These are phyloP conservation scores for Galerucella pusilla DNA, from an alignment of 2,888 invertebrate genomes.

Conservation along the genomic window DNA sequence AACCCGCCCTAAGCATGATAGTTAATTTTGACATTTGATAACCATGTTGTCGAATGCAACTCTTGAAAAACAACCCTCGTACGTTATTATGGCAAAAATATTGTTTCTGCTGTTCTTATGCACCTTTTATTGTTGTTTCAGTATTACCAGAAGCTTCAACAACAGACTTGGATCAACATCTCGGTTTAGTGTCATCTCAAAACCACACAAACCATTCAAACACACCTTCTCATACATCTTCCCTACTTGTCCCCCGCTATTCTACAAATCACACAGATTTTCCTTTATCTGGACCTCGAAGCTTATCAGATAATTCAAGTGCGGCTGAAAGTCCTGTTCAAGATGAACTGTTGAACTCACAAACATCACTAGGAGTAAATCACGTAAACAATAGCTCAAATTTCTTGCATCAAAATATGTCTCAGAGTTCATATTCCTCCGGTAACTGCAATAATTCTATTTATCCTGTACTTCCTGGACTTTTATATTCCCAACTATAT, in stretches of 20 bases:
- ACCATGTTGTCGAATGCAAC: too few species aligned
- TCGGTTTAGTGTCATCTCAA: conserved; percentile 73
- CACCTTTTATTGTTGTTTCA: conserved; percentile 61
- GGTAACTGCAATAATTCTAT: conserved; percentile 78
- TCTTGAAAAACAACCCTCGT: too few species aligned
- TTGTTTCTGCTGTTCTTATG: neutral
- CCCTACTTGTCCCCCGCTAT: conserved; percentile 76
- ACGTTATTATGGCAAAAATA: neutral
- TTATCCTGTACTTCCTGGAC: conserved; percentile 83
- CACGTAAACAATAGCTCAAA: conserved; percentile 68
- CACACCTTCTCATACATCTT: conserved; percentile 62
- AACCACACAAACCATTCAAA: conserved; percentile 68
- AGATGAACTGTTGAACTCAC: conserved; percentile 77
- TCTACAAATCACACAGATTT: conserved; percentile 75
- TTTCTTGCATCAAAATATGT: conserved; percentile 68
- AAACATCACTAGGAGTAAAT: conserved; percentile 72
- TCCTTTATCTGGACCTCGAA: conserved; percentile 77
- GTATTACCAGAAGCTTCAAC: conserved; percentile 84
- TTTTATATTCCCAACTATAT: conserved; percentile 86
- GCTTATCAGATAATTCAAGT: conserved; percentile 84
- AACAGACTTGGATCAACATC: conserved; percentile 78
- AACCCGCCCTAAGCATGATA: too few species aligned
- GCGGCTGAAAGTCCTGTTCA: conserved; percentile 87
- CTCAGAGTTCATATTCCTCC: conserved; percentile 65
- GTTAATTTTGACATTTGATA: too few species aligned